phyloP scores from a whole-genome alignment of 1,140 invertebrate genomes.

The Dolichoris vasculosae region DNA sequence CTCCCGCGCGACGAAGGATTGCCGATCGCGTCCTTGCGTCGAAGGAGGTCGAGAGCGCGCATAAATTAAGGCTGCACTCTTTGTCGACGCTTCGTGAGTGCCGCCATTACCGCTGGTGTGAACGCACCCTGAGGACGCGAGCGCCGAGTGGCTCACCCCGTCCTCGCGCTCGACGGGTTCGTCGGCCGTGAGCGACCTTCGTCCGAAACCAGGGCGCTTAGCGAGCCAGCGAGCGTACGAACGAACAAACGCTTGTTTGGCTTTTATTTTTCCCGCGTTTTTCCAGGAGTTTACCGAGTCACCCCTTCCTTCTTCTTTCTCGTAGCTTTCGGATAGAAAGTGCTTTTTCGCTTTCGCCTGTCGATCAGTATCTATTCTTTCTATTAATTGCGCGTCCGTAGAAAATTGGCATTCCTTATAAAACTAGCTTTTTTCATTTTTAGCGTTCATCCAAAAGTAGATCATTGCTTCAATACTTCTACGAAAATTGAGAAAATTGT shows the following conservation, averaged over 20 bases:
- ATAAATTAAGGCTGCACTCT: slow-evolving; percentile 59
- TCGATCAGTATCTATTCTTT: too few relatives aligned
- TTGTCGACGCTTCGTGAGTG: background rate
- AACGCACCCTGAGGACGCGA: slow-evolving; percentile 62
- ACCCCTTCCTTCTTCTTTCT: background rate
- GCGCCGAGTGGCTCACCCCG: slow-evolving; percentile 61
- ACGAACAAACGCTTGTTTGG: background rate
- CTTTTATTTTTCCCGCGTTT: slow-evolving; percentile 25
- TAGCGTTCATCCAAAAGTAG: too few relatives aligned
- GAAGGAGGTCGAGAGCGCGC: slow-evolving; percentile 62
- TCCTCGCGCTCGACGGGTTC: slow-evolving; percentile 65
- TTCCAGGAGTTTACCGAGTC: background rate
- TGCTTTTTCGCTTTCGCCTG: background rate
- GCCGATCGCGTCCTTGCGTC: background rate
- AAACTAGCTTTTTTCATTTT: too few relatives aligned
- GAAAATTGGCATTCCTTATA: too few relatives aligned
- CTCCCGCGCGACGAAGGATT: background rate
- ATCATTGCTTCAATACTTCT: background rate
- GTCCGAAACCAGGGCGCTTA: slow-evolving; percentile 65
- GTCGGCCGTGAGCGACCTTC: slow-evolving; percentile 71
- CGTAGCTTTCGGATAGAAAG: too few relatives aligned
- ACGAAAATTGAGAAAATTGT: background rate
- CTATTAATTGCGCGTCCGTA: too few relatives aligned
- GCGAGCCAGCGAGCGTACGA: too few relatives aligned
- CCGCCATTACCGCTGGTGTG: slow-evolving; percentile 56